These are phyloP conservation scores for Cyrtonyx montezumae DNA, from an alignment of 2,113 vertebrate genomes.

Conservation along the genomic window DNA sequence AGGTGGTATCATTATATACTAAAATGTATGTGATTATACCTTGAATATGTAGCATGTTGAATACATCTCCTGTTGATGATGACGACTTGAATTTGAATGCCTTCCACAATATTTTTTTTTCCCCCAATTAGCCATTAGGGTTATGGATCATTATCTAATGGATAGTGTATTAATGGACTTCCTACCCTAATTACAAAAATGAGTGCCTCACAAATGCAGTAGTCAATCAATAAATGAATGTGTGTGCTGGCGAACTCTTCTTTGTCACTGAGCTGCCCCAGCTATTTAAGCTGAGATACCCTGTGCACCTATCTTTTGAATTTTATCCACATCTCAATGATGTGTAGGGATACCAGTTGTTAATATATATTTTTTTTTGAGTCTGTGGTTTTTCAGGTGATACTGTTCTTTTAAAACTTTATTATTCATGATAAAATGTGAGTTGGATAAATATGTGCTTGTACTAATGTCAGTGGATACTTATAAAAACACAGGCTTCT, in stretches of 20 bases:
- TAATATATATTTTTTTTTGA: neutral
- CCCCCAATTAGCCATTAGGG: slow-evolving; percentile 55
- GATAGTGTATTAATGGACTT: slow-evolving; percentile 73
- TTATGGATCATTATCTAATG: slow-evolving; percentile 66
- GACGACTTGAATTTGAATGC: slow-evolving; percentile 44
- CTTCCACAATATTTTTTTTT: neutral
- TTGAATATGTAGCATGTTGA: neutral
- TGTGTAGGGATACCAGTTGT: neutral
- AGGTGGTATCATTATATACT: neutral
- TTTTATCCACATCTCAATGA: neutral
- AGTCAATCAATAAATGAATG: slow-evolving; percentile 67
- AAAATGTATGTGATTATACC: neutral
- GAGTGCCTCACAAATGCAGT: slow-evolving; percentile 68
- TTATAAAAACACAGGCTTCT: neutral
- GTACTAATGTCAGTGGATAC: fast-evolving
- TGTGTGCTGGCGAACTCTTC: slow-evolving; percentile 4
- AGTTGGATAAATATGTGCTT: neutral
- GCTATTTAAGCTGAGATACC: neutral
- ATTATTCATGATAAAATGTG: neutral
- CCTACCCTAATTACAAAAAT: slow-evolving; percentile 70
- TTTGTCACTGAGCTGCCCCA: slow-evolving; percentile 9
- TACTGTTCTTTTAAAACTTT: neutral
- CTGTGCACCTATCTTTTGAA: neutral
- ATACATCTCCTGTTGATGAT: neutral
- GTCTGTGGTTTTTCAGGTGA: neutral